Conservation (phyloP, 2,888 invertebrate species). For the Drosophila suboccidentalis region DNA sequence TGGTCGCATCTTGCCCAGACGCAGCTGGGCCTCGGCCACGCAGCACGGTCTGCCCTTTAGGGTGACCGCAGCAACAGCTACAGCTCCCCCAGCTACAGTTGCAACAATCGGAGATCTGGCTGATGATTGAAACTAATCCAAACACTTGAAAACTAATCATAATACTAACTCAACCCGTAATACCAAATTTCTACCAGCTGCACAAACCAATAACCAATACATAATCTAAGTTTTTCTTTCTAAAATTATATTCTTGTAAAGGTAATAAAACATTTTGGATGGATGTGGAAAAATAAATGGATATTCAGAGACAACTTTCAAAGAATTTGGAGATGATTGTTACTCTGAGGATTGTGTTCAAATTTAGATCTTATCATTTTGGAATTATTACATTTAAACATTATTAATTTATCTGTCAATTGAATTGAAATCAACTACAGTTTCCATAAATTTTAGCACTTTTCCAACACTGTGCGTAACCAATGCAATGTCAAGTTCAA, state of each 20-base stretch:
- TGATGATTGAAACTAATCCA: slow-evolving; percentile 56
- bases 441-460: not conserved
- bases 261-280: slow-evolving; percentile 15
- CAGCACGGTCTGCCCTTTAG: slow-evolving; percentile 79
- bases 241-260: slow-evolving; percentile 16
- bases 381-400: too few species aligned
- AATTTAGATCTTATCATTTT: too few species aligned
- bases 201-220: slow-evolving; percentile 12
- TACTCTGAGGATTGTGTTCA: too few species aligned
- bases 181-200: slow-evolving; percentile 19
- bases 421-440: not conserved
- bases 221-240: slow-evolving; percentile 4
- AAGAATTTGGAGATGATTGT: too few species aligned
- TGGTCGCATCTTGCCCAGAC: slow-evolving; percentile 82
- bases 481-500: slow-evolving; percentile 13
- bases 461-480: not conserved
- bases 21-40: slow-evolving; percentile 84
- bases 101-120: slow-evolving; percentile 72
- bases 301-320: too few species aligned
- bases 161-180: slow-evolving; percentile 2
- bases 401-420: not conserved
- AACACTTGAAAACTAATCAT: not conserved
- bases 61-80: slow-evolving; percentile 57
- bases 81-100: slow-evolving; percentile 51
- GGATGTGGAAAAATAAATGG: slow-evolving; percentile 4